Base-by-base conservation (phyloP, 1,140 invertebrate species). In the Danaus melanippus region DNA sequence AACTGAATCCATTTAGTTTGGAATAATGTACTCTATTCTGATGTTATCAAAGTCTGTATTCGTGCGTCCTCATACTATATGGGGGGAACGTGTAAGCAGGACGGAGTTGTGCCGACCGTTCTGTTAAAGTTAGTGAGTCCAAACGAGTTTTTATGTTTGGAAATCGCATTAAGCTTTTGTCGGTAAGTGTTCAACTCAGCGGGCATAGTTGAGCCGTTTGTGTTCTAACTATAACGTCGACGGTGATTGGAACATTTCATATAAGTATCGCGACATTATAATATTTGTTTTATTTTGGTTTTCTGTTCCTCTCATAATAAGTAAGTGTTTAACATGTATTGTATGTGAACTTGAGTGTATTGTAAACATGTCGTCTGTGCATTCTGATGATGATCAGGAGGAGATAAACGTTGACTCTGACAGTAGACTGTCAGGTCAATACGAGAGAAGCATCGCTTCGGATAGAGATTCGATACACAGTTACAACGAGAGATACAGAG, bases 331-430 rank as follows among this genome's bases (percentile, higher is more conserved):
- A 66, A 62, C 50, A 55, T 64, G 56, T 10, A 65, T 78, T 84
- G 79, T 58, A 52, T 71, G 79, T 80, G 76, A 17, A 65, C 64
- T 66, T 58, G 10, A 39, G 41, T 49, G 50, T 10, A 64, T 47
- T 49, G 50, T 46, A 79, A 81, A 58, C 2, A 88, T 88, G 74
- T 87, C 89, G 41, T 88, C 89, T 11, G 73, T 89, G 56, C 88
- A 90, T 75, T 88, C 89, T 56, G 88, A 89, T 66, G 88, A 90
- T 60, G 89, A 90, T 51, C 89, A 90, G 60, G 87, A 88, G 59
- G 89, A 90, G 74, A 90, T 90, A 52, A 90, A 90, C 56, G 89
- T 90, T 60, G 89, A 90, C 71, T 90, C 89, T 41, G 89, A 90
- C 69, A 90, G 89, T 53, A 83, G 89, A 53, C 69, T 90, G 67